Evolutionary conservation across 2,113 vertebrate genomes (phyloP).

Genomic region (Ornithorhynchus anatinus): DNA sequence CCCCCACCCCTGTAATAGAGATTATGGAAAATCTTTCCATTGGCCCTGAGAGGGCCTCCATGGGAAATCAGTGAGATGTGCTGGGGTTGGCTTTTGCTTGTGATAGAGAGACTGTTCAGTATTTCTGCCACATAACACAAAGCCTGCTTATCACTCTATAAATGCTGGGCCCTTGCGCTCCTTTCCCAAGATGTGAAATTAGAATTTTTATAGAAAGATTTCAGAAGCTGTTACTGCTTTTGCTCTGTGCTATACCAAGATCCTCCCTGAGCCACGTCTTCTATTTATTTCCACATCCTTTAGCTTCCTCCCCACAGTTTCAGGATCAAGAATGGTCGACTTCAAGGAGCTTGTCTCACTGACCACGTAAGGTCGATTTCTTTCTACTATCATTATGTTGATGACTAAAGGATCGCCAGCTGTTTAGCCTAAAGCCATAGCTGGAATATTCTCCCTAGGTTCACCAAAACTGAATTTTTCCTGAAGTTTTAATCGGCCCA

Average conservation of each 20-base stretch:
- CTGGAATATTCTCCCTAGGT: no score
- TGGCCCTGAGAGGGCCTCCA: background rate
- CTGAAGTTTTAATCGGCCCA: no score
- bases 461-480: no score
- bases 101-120: background rate
- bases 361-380: no score
- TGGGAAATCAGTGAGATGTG: background rate
- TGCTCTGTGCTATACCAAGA: background rate
- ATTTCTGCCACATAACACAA: background rate
- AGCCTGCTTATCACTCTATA: background rate
- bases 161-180: background rate
- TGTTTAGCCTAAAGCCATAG: no score
- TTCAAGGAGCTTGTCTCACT: no score
- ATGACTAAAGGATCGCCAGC: no score
- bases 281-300: accelerated
- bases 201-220: background rate
- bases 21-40: background rate
- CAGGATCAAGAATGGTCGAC: no score
- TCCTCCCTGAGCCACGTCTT: background rate
- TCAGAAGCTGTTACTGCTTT: background rate
- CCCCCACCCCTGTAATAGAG: no score
- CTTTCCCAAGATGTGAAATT: background rate
- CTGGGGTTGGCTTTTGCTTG: no score
- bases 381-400: no score
- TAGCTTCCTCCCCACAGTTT: background rate